A percentile compares a stretch with the other conserved stretches of the same genome.
These are phyloP conservation scores for Chloebia gouldiae DNA, from an alignment of 2,113 vertebrate species.

Conservation along the genomic window DNA sequence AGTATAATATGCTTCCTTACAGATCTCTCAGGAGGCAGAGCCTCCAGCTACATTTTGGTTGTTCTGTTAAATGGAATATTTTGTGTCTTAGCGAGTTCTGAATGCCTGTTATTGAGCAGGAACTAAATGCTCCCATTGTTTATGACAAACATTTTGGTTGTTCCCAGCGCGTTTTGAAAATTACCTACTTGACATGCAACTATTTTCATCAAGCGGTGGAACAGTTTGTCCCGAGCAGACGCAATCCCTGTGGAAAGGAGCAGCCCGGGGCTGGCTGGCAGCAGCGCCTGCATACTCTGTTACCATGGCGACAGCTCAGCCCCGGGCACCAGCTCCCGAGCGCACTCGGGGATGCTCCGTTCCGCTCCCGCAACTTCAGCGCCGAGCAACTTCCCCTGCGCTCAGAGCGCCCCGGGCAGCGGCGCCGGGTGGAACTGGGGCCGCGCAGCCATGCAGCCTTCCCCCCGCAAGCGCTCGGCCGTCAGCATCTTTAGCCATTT, in stretches of 20 bases:
- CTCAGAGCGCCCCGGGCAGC: background rate
- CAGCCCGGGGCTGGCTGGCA: slow-evolving; percentile 63
- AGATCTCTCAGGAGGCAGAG: slow-evolving; percentile 19
- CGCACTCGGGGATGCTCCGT: slow-evolving; percentile 63
- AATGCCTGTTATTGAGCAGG: background rate
- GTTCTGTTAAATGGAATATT: background rate
- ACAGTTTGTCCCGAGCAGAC: slow-evolving; percentile 58
- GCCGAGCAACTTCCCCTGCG: background rate
- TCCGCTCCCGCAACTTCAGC: slow-evolving; percentile 50
- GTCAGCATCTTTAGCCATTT: slow-evolving; percentile 70
- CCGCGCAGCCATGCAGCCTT: slow-evolving; percentile 69
- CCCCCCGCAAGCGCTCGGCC: slow-evolving; percentile 56
- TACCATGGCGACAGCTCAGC: slow-evolving; percentile 83
- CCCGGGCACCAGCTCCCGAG: slow-evolving; percentile 73
- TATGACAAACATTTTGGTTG: background rate
- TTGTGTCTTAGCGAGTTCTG: background rate
- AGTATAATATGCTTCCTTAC: slow-evolving; percentile 35
- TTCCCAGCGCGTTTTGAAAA: background rate
- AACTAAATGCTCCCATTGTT: slow-evolving; percentile 32
- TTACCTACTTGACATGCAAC: slow-evolving; percentile 56
- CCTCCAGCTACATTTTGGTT: slow-evolving; percentile 21
- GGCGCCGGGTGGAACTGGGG: background rate
- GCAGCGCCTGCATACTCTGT: slow-evolving; percentile 76
- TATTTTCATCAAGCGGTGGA: slow-evolving; percentile 15
- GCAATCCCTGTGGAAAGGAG: slow-evolving; percentile 44